These are phyloP conservation scores for Drosophila nasuta DNA, from an alignment of 1,140 invertebrate species.

Conservation along the genomic window DNA sequence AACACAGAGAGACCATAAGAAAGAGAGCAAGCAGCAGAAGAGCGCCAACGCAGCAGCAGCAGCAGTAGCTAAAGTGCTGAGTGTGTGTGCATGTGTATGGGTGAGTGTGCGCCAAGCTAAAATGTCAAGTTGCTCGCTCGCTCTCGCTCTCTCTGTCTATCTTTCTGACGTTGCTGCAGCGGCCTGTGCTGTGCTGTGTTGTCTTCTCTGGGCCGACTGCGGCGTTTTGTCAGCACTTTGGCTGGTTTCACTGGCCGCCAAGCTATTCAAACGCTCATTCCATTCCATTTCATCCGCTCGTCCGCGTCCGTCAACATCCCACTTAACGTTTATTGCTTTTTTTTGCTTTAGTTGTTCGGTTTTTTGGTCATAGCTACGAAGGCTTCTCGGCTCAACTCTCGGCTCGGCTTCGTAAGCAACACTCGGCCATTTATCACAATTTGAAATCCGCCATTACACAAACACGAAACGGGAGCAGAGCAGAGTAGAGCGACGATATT, in stretches of 20 bases:
- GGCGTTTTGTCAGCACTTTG: slow-evolving; percentile 49
- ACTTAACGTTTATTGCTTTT: slow-evolving; percentile 62
- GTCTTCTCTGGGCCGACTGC: slow-evolving; percentile 47
- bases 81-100: slow-evolving; percentile 20
- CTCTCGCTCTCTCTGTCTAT: slow-evolving; percentile 20
- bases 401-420: slow-evolving; percentile 29
- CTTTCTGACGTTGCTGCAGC: slow-evolving; percentile 5
- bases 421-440: slow-evolving; percentile 57
- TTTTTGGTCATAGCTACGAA: slow-evolving; percentile 36
- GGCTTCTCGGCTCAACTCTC: slow-evolving; percentile 40
- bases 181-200: neutral
- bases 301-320: slow-evolving; percentile 82
- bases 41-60: slow-evolving; percentile 72
- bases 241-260: slow-evolving; percentile 62
- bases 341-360: slow-evolving; percentile 2
- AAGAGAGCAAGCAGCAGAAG: slow-evolving; percentile 40
- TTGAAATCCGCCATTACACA: slow-evolving; percentile 67
- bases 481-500: slow-evolving; percentile 47
- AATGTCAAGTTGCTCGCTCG: slow-evolving; percentile 60
- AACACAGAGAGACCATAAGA: slow-evolving; percentile 23
- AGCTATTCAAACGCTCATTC: slow-evolving; percentile 73
- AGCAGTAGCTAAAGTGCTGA: slow-evolving; percentile 24
- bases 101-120: slow-evolving; percentile 48
- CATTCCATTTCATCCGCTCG: slow-evolving; percentile 82
- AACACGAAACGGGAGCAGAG: slow-evolving; percentile 62